A percentile compares a stretch with the other conserved stretches of the same genome.
Evolutionary conservation across 2,797 vertebrate species (phyloP).

Genomic region (Dipus sagitta): DNA sequence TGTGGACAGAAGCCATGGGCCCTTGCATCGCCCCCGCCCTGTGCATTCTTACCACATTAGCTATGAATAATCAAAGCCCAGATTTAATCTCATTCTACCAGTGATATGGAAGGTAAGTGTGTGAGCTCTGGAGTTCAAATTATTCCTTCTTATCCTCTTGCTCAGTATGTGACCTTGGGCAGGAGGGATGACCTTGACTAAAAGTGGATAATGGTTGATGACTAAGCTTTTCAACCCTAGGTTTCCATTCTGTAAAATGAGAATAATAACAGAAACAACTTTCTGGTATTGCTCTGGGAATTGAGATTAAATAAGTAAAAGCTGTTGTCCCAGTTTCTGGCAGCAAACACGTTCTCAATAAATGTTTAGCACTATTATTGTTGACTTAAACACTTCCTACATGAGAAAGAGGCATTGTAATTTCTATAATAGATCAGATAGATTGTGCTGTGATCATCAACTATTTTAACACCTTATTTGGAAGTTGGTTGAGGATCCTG

Average conservation of each 20-base stretch:
- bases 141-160: background rate
- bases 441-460: constrained; percentile 45
- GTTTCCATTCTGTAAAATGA: constrained; percentile 41
- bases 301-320: background rate
- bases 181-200: background rate
- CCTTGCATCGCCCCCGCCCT: background rate
- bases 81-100: background rate
- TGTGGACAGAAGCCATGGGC: background rate
- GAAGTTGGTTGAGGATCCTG: constrained; percentile 22
- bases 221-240: background rate
- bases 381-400: background rate
- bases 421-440: background rate
- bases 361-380: background rate
- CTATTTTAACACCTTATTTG: constrained; percentile 43
- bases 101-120: background rate
- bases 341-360: constrained; percentile 22
- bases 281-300: background rate
- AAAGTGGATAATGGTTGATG: background rate
- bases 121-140: constrained; percentile 16
- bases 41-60: background rate
- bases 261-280: background rate
- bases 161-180: background rate
- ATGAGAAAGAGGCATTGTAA: background rate
- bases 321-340: constrained; percentile 15
- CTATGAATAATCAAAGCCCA: background rate